Conservation (phyloP, 2,888 invertebrate genomes). For the Drosophila recens region DNA sequence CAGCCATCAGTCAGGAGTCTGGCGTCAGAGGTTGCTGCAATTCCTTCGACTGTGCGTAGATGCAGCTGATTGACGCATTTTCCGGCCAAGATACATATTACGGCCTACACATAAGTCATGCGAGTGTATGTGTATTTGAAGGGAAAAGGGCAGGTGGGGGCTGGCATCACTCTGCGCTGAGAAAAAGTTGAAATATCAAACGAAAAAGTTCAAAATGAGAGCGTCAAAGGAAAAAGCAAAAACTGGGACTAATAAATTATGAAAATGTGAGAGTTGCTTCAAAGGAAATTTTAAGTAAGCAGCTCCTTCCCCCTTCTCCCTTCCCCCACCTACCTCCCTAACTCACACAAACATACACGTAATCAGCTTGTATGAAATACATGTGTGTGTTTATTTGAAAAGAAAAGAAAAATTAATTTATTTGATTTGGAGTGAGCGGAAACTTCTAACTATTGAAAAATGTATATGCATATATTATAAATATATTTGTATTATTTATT, state of each 20-base stretch:
- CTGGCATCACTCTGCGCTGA: conserved; percentile 1
- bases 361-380: background rate
- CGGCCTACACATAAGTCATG: conserved; percentile 22
- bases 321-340: background rate
- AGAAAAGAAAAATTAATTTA: background rate
- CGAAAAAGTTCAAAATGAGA: conserved; percentile 49
- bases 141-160: too few species aligned
- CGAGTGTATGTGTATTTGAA: background rate
- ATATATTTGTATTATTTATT: background rate
- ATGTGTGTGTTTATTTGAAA: conserved; percentile 5
- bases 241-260: conserved; percentile 62
- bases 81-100: conserved; percentile 13
- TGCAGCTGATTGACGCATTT: conserved; percentile 37
- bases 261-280: conserved; percentile 45
- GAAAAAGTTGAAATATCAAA: conserved; percentile 44
- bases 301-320: background rate
- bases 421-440: background rate
- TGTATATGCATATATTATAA: conserved; percentile 1
- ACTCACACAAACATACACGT: background rate
- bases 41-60: conserved; percentile 36
- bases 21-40: conserved; percentile 11
- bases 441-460: background rate
- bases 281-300: conserved; percentile 62
- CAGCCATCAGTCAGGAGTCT: conserved; percentile 40
- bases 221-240: conserved; percentile 24